phyloP scores from a whole-genome alignment of 2,113 vertebrate species.

The Myrmophylax atrothorax region DNA sequence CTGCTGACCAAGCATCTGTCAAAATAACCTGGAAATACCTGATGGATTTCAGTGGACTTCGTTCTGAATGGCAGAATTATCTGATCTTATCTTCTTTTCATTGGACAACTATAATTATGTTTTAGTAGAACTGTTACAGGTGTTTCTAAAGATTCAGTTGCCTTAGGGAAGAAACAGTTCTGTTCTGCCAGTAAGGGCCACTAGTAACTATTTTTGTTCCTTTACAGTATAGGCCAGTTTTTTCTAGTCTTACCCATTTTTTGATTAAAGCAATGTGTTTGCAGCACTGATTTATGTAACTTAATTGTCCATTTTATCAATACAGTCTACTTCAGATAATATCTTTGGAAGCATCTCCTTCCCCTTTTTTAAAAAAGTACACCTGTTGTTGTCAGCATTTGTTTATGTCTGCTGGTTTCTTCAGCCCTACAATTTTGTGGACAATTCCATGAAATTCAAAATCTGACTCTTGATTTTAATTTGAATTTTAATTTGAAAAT shows the following conservation, averaged over 20 bases:
- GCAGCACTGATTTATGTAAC: background rate
- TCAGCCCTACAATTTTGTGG: background rate
- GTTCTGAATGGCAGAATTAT: background rate
- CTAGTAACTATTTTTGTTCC: background rate
- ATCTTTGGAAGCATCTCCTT: background rate
- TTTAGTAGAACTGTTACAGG: background rate
- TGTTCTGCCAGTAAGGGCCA: background rate
- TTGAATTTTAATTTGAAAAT: conserved; percentile 14
- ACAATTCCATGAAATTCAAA: background rate
- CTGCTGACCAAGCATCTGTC: background rate
- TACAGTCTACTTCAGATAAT: background rate
- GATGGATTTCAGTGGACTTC: background rate
- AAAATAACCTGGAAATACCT: background rate
- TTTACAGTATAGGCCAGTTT: background rate
- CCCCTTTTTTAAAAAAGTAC: background rate
- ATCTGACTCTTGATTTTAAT: conserved; percentile 31
- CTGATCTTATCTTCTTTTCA: conserved; percentile 30
- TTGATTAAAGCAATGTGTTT: background rate
- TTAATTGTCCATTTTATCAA: background rate
- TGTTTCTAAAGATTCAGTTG: conserved; percentile 18
- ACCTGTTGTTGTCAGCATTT: background rate
- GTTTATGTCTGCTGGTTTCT: background rate
- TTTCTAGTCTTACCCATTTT: background rate
- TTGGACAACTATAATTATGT: background rate
- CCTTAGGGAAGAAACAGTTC: background rate